Percentiles rank a stretch among this genome's conserved stretches.
Evolutionary conservation across 2,888 invertebrate genomes (phyloP).

Genomic region (Lycocerus yunnanus): DNA sequence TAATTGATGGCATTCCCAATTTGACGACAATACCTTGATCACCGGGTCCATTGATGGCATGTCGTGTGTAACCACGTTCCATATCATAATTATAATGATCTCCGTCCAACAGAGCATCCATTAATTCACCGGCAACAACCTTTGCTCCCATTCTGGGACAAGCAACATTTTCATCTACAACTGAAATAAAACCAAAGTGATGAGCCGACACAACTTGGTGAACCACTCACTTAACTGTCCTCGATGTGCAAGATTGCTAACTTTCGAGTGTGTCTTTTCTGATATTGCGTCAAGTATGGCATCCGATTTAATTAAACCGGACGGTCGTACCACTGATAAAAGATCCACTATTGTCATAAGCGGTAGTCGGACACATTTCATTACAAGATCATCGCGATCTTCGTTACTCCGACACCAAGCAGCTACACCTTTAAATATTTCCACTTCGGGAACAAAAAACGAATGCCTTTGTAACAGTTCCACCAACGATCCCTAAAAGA

Average conservation of each 20-base stretch:
- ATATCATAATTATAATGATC: slow-evolving; percentile 86
- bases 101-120: slow-evolving; percentile 85
- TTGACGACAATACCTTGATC: slow-evolving; percentile 86
- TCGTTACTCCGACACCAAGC: slow-evolving; percentile 86
- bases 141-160: slow-evolving; percentile 78
- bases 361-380: slow-evolving; percentile 77
- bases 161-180: slow-evolving; percentile 92
- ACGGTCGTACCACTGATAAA: slow-evolving; percentile 85
- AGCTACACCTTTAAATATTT: slow-evolving; percentile 90
- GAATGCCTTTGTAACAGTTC: slow-evolving; percentile 90
- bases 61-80: slow-evolving; percentile 80
- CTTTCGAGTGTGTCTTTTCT: slow-evolving; percentile 77
- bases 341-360: slow-evolving; percentile 88
- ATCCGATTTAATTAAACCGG: slow-evolving; percentile 85
- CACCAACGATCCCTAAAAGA: slow-evolving; percentile 71
- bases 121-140: slow-evolving; percentile 89
- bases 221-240: slow-evolving; percentile 71
- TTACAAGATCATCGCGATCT: slow-evolving; percentile 49
- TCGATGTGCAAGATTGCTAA: slow-evolving; percentile 81
- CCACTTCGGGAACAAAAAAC: slow-evolving; percentile 94
- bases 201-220: background rate
- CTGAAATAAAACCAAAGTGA: slow-evolving; percentile 52
- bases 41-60: slow-evolving; percentile 55
- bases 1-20: slow-evolving; percentile 81
- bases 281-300: slow-evolving; percentile 93